These are phyloP conservation scores for Cryptocephalus primarius DNA, from an alignment of 2,888 invertebrate genomes.

Conservation along the genomic window DNA sequence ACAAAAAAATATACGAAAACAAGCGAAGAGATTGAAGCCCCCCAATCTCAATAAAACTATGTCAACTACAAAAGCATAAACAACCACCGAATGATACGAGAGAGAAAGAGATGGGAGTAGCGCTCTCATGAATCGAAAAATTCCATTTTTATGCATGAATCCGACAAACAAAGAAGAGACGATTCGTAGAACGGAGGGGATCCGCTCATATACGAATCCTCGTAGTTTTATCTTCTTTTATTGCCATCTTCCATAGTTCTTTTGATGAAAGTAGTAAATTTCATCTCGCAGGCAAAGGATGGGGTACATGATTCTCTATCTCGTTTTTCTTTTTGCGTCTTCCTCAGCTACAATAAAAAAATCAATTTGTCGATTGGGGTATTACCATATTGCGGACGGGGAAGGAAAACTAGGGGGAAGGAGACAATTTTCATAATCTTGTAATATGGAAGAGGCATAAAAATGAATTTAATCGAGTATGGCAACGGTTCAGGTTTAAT, in stretches of 20 bases:
- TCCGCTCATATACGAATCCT: conserved; percentile 5
- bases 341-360: conserved; percentile 19
- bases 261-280: conserved; percentile 19
- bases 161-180: background rate
- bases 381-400: conserved; percentile 24
- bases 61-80: too few relatives aligned
- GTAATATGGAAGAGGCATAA: background rate
- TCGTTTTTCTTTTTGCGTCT: conserved; percentile 11
- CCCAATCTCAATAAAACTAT: too few relatives aligned
- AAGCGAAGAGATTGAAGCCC: too few relatives aligned
- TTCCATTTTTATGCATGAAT: conserved; percentile 5
- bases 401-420: too few relatives aligned
- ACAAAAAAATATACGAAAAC: too few relatives aligned
- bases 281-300: conserved; percentile 12
- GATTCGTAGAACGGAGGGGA: conserved; percentile 1
- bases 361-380: conserved; percentile 30
- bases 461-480: too few relatives aligned
- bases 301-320: background rate
- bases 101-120: too few relatives aligned
- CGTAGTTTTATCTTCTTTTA: conserved; percentile 16
- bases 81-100: too few relatives aligned
- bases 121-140: too few relatives aligned
- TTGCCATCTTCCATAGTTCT: conserved; percentile 17
- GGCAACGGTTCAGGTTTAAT: too few relatives aligned
- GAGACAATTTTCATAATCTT: conserved; percentile 20